Base-by-base conservation (phyloP, 1,140 invertebrate species). In the Drosophila trapezifrons region DNA sequence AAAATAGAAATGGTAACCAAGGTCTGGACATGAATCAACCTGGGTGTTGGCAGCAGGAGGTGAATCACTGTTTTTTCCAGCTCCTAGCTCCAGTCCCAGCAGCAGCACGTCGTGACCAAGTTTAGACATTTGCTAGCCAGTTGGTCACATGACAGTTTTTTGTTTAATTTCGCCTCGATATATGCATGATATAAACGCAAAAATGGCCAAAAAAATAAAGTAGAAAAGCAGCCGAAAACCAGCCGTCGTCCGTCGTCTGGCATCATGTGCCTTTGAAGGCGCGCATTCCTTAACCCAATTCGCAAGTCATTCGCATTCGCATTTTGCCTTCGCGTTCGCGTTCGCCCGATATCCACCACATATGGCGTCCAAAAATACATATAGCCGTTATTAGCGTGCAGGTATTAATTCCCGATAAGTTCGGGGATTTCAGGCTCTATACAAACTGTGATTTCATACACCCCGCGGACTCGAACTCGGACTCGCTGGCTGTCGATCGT, bases 61-160 rank as follows among this genome's bases (percentile, higher is more conserved):
- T 82, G 80, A 86, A 76, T 86, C 82, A 87, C 69, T 59, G 22
- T 58, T 59, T 59, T 59, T 63, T 52, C 29, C 49, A 52, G 17
- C 54, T 57, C 66, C 40, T 40, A 57, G n/a, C 27, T 59, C 57
- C 51, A 42, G 27, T 43, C 29, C 55, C 54, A 43, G 3, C 51
- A 57, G 42, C 58, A 57, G 42, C 58, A 66, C 63, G 57, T 71
- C 57, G 60, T 67, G 76, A 73, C 83, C 83, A 87, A 80, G 75
- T 80, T 89, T 83, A 87, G 83, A 80, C 83, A 83, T 73, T 87
- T 69, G 83, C 79, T 73, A 87, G 82, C 72, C 83, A 83, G 75
- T 67, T 86, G 75, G 83, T 87, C 83, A 87, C 80, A 87, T 87
- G 83, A 87, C 79, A 76, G 40, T 69, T 69, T 56, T 70, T 46